phyloP scores from a whole-genome alignment of 2,113 vertebrate genomes.

The Mustela lutreola region DNA sequence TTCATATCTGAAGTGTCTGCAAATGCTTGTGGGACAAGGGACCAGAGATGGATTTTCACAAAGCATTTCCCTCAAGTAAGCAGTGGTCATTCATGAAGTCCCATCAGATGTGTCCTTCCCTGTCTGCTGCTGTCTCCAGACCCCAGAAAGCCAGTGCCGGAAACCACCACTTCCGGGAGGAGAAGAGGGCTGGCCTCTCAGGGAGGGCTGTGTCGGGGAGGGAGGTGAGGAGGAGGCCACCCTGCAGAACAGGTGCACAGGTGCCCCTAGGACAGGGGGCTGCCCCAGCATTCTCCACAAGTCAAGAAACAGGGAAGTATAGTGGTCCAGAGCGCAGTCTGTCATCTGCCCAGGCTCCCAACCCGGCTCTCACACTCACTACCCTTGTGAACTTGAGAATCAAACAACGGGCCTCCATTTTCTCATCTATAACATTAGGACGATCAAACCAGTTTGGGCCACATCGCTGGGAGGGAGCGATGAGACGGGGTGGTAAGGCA shows the following conservation, averaged over 20 bases:
- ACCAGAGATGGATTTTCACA: not conserved
- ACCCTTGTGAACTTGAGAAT: not conserved
- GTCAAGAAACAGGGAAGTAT: not conserved
- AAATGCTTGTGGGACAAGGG: not conserved
- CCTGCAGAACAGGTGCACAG: too few relatives aligned
- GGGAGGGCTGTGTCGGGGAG: rapidly evolving
- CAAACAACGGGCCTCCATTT: not conserved
- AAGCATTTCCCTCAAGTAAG: not conserved
- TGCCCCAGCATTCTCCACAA: not conserved
- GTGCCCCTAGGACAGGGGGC: not conserved
- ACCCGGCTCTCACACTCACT: not conserved
- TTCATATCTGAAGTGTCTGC: not conserved
- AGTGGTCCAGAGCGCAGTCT: not conserved
- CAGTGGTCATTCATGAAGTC: not conserved
- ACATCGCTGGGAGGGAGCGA: too few relatives aligned
- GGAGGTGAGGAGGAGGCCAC: not conserved
- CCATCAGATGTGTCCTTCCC: not conserved
- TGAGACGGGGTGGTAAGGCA: rapidly evolving
- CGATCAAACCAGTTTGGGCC: not conserved
- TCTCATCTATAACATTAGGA: not conserved
- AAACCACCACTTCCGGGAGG: rapidly evolving
- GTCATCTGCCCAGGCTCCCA: too few relatives aligned
- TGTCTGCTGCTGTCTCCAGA: not conserved
- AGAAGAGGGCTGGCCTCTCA: not conserved
- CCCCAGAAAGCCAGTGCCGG: rapidly evolving